A percentile compares a stretch with the other conserved stretches of the same genome.
Conservation (phyloP, 2,113 vertebrate species). For the Accipiter cooperii region DNA sequence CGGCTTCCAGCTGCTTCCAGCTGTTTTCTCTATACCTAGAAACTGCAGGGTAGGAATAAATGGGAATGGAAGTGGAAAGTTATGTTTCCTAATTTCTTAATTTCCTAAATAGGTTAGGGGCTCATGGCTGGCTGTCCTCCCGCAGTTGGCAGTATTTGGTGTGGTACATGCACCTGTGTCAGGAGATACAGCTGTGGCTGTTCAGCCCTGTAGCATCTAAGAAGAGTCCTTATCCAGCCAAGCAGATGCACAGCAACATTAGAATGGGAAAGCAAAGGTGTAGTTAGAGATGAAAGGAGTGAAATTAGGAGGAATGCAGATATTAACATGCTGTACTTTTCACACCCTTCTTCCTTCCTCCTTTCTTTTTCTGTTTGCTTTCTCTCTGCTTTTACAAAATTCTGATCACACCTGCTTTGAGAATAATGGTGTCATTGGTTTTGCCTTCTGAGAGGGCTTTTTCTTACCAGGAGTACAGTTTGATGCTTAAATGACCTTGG, state of each 20-base stretch:
- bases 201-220: background rate
- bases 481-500: slow-evolving; percentile 10
- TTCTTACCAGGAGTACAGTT: background rate
- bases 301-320: background rate
- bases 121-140: background rate
- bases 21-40: background rate
- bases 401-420: background rate
- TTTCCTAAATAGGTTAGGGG: background rate
- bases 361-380: background rate
- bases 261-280: background rate
- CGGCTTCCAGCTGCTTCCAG: background rate
- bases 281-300: background rate
- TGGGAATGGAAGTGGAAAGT: background rate
- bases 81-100: background rate
- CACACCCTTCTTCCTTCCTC: background rate
- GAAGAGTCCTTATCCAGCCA: background rate
- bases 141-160: background rate
- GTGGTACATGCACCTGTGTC: background rate
- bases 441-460: background rate
- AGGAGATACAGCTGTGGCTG: background rate
- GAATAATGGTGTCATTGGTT: background rate
- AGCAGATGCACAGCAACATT: background rate
- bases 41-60: background rate
- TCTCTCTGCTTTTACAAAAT: background rate
- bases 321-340: background rate